These are phyloP conservation scores for Drosophila anomelani DNA, from an alignment of 2,888 invertebrate species.

Conservation along the genomic window DNA sequence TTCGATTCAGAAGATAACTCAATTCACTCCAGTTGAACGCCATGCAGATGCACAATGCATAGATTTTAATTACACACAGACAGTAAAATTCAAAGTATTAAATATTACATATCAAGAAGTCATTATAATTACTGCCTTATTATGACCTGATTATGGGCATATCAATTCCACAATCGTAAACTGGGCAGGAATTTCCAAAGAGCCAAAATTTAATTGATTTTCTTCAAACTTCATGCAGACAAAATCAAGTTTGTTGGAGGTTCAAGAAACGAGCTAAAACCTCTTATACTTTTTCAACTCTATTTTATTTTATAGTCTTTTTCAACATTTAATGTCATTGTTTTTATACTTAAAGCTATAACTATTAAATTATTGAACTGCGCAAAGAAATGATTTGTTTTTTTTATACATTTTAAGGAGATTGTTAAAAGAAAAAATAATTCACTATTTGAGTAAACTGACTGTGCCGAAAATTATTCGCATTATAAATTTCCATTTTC, in stretches of 20 bases:
- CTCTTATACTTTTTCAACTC: not conserved
- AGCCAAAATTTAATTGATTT: not conserved
- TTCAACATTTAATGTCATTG: not conserved
- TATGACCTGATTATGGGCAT: not conserved
- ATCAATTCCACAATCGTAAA: too few species aligned
- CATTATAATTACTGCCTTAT: not conserved
- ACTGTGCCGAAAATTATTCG: slow-evolving; percentile 19
- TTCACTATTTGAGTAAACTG: not conserved
- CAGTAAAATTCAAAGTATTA: not conserved
- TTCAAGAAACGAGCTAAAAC: not conserved
- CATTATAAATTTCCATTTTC: slow-evolving; percentile 37
- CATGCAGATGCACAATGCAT: not conserved
- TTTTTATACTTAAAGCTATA: too few species aligned
- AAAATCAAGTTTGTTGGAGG: not conserved
- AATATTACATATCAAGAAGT: not conserved
- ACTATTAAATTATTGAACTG: not conserved
- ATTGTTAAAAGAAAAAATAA: not conserved
- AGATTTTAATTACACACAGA: not conserved
- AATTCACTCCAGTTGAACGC: slow-evolving; percentile 1
- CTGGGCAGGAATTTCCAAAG: not conserved
- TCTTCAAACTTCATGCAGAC: not conserved
- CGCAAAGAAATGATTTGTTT: not conserved
- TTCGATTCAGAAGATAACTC: slow-evolving; percentile 27
- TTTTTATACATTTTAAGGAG: too few species aligned
- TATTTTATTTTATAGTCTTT: not conserved